Evolutionary conservation across 1,140 invertebrate species (phyloP).

Genomic region (Trissolcus basalis): DNA sequence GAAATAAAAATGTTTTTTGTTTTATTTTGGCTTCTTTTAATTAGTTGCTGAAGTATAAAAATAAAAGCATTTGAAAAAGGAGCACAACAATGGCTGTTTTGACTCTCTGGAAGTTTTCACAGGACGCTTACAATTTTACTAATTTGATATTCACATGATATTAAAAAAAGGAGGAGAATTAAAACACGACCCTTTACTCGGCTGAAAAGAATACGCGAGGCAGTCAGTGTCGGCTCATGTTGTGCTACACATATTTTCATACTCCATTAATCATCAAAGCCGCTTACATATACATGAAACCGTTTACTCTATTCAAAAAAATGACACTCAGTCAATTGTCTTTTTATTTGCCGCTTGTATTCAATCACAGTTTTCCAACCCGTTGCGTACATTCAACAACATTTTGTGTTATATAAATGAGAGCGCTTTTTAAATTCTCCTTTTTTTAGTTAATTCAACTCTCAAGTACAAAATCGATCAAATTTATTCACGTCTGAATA

Average conservation of each 20-base stretch:
- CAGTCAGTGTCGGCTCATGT: conserved; percentile 8
- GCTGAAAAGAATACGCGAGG: neutral
- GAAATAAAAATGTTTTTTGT: too few species aligned
- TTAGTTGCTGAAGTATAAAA: too few species aligned
- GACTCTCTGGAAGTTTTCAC: too few species aligned
- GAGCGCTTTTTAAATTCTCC: too few species aligned
- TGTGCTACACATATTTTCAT: conserved; percentile 7
- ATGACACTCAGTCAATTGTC: conserved; percentile 3
- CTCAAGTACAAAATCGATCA: too few species aligned
- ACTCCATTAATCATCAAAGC: conserved; percentile 14
- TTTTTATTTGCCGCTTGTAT: conserved; percentile 1
- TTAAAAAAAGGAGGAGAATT: neutral
- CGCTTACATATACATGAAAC: neutral
- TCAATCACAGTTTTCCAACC: neutral
- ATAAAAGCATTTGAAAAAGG: too few species aligned
- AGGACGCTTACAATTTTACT: too few species aligned
- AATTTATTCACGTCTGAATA: too few species aligned
- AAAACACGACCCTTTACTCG: neutral
- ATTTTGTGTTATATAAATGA: neutral
- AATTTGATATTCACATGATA: neutral
- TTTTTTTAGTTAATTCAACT: too few species aligned
- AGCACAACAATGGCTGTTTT: too few species aligned
- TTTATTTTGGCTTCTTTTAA: too few species aligned
- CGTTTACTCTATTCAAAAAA: conserved; percentile 5
- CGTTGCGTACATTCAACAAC: conserved; percentile 4